These are phyloP conservation scores for Manis javanica DNA, from an alignment of 2,797 vertebrate species.

Conservation along the genomic window DNA sequence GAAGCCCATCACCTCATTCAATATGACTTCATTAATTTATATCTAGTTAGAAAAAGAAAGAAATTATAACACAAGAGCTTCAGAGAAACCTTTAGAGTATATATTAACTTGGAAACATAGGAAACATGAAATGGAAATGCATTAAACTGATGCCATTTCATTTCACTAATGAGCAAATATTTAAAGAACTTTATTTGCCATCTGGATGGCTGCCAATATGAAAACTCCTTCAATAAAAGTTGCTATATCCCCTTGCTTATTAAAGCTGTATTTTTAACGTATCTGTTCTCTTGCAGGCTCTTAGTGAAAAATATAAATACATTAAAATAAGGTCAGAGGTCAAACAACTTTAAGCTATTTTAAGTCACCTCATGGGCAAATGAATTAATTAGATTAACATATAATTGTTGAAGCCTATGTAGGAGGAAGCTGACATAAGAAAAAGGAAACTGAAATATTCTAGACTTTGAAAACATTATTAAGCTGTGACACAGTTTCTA, in stretches of 20 bases:
- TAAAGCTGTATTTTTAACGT: not conserved
- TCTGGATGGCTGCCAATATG: conserved; percentile 43
- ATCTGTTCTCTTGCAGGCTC: not conserved
- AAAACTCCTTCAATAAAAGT: conserved; percentile 52
- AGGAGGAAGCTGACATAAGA: not conserved
- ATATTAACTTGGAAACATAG: conserved; percentile 56
- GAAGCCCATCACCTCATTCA: not conserved
- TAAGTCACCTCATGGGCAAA: not conserved
- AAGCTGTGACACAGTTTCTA: conserved; percentile 2
- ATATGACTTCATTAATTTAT: conserved; percentile 35
- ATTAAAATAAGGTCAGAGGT: not conserved
- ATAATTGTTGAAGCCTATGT: not conserved
- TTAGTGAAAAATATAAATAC: conserved; percentile 1
- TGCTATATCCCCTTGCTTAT: not conserved
- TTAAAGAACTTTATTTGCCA: conserved; percentile 71
- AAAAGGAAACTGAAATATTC: not conserved
- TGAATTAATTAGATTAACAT: not conserved
- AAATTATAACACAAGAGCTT: conserved; percentile 47
- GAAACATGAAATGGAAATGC: conserved; percentile 59
- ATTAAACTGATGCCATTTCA: conserved; percentile 70
- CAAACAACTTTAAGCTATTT: conserved; percentile 42
- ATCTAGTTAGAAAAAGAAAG: conserved; percentile 34
- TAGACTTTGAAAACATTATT: not conserved
- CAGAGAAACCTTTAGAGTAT: conserved; percentile 57
- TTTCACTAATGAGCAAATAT: conserved; percentile 75